These are phyloP conservation scores for Probosciger aterrimus DNA, from an alignment of 2,113 vertebrate genomes.

Conservation along the genomic window DNA sequence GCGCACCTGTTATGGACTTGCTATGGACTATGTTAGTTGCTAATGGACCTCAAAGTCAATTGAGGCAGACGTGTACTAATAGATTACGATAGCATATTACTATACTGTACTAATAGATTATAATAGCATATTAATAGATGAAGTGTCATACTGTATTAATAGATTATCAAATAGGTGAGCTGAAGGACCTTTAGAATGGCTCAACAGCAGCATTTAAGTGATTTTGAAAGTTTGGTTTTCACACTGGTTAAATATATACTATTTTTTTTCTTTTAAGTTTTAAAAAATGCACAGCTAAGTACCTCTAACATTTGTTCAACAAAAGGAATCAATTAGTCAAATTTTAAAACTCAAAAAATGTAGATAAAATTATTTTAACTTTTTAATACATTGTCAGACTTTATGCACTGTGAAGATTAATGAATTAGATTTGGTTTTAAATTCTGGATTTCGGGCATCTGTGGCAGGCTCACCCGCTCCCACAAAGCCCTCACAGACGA, in stretches of 20 bases:
- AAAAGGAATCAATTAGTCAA: not conserved
- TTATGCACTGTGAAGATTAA: not conserved
- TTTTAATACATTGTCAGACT: not conserved
- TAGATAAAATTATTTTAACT: not conserved
- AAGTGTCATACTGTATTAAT: not conserved
- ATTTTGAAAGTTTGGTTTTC: not conserved
- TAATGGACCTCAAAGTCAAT: not conserved
- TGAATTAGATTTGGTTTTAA: not conserved
- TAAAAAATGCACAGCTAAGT: not conserved
- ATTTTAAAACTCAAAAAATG: not conserved
- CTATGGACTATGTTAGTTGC: not conserved
- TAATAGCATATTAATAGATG: not conserved
- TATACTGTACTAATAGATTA: too few relatives aligned
- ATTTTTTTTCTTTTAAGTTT: not conserved
- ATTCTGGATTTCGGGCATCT: not conserved
- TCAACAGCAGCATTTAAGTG: not conserved
- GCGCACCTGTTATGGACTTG: not conserved
- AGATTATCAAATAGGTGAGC: not conserved
- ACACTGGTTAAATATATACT: not conserved
- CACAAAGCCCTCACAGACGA: not conserved
- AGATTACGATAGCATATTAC: not conserved
- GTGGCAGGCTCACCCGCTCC: not conserved
- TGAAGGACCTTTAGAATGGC: not conserved
- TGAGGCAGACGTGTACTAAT: not conserved
- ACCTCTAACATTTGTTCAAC: not conserved